Conservation (phyloP, 2,113 vertebrate genomes). For the Pica pica region DNA sequence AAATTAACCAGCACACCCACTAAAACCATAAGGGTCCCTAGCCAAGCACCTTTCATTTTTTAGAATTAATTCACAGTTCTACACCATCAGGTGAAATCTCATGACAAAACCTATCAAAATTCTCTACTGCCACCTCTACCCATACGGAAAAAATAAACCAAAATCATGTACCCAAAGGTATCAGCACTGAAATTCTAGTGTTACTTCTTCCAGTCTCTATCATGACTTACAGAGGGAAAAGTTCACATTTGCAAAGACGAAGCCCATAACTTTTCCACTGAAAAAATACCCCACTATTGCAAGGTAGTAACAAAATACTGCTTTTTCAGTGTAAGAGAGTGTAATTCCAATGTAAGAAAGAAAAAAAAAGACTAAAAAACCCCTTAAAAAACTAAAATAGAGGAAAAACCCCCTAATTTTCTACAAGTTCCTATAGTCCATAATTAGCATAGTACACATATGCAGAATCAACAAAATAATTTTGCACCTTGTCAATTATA, state of each 20-base stretch:
- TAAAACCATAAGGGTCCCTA: background rate
- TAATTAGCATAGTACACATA: background rate
- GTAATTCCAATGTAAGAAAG: background rate
- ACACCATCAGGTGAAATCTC: background rate
- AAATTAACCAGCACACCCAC: background rate
- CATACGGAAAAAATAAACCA: background rate
- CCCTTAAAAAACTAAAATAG: background rate
- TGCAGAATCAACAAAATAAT: background rate
- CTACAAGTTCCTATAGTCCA: background rate
- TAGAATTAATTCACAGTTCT: background rate
- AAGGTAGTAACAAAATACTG: background rate
- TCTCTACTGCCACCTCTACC: background rate
- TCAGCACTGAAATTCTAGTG: background rate
- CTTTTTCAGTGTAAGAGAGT: no score
- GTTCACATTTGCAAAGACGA: background rate
- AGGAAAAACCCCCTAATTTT: background rate
- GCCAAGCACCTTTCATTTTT: background rate
- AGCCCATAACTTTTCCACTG: background rate
- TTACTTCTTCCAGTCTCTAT: background rate
- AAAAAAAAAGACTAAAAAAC: background rate
- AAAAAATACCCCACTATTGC: background rate
- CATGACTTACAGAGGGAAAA: background rate
- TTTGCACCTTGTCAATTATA: background rate
- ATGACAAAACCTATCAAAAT: background rate
- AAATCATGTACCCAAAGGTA: background rate